A percentile compares a stretch with the other conserved stretches of the same genome.
These are phyloP conservation scores for Hystrix brachyura DNA, from an alignment of 2,113 vertebrate genomes.

Conservation along the genomic window DNA sequence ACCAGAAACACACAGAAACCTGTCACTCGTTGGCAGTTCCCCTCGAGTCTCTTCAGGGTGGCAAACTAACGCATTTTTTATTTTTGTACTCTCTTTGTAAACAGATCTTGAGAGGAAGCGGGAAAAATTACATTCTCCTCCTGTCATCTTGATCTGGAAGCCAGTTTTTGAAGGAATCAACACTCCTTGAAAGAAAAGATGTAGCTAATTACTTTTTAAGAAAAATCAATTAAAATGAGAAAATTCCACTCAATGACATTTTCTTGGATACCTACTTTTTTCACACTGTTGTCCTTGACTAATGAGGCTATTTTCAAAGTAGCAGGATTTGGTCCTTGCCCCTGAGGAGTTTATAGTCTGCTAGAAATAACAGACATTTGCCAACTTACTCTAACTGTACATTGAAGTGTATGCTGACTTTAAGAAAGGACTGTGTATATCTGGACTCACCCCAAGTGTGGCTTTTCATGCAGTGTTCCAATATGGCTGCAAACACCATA, in stretches of 20 bases:
- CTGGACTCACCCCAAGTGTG: too few species aligned
- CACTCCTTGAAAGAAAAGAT: background rate
- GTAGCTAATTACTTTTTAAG: slow-evolving; percentile 1
- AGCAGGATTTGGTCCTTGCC: background rate
- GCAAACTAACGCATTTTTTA: background rate
- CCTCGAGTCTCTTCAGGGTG: background rate
- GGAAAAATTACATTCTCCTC: background rate
- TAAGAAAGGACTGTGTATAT: background rate
- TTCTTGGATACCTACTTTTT: background rate
- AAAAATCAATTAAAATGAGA: background rate
- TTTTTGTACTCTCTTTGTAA: background rate
- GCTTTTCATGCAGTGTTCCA: background rate
- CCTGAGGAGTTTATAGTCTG: background rate
- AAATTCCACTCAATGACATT: background rate
- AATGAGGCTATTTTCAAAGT: background rate
- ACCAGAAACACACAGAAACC: background rate
- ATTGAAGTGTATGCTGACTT: background rate
- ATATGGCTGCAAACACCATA: background rate
- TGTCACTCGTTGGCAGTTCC: background rate
- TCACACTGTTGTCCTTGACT: background rate
- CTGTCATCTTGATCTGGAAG: background rate
- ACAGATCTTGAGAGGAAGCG: background rate
- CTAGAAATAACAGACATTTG: background rate
- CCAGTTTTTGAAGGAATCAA: background rate
- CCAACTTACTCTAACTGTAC: background rate